These are phyloP conservation scores for Phocoena sinus DNA, from an alignment of 2,113 vertebrate genomes.

Conservation along the genomic window DNA sequence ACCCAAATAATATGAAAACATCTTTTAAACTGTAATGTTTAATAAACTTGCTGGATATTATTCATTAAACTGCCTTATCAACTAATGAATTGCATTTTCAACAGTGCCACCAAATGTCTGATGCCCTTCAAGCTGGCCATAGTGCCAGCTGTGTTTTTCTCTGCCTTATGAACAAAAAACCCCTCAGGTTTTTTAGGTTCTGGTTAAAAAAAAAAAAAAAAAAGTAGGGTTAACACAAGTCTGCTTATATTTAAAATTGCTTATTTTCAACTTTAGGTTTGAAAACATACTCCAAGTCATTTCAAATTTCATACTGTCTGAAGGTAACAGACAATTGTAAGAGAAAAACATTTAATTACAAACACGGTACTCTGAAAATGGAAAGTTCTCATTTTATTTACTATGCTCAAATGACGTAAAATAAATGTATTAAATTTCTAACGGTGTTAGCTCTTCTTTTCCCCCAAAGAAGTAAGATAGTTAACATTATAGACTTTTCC, in stretches of 20 bases:
- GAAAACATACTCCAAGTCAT: constrained; percentile 66
- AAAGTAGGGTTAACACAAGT: background rate
- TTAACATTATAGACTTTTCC: background rate
- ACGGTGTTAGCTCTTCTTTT: background rate
- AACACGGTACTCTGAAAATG: background rate
- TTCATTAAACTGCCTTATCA: constrained; percentile 37
- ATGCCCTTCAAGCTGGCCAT: background rate
- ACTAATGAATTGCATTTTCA: constrained; percentile 33
- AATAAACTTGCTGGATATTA: background rate
- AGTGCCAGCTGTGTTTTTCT: constrained; percentile 4
- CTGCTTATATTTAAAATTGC: constrained; percentile 31
- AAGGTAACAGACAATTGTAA: constrained; percentile 25
- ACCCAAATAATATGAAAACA: background rate
- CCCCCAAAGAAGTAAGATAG: background rate
- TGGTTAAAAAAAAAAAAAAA: background rate
- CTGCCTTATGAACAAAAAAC: constrained; percentile 47
- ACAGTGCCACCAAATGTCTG: background rate
- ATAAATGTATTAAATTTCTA: background rate
- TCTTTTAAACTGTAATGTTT: background rate
- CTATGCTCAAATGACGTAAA: background rate
- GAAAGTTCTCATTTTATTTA: background rate
- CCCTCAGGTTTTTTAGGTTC: background rate
- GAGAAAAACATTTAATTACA: background rate
- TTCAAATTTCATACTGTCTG: constrained; percentile 61
- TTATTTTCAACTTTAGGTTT: background rate